A percentile compares a stretch with the other conserved stretches of the same genome.
Evolutionary conservation across 2,113 vertebrate species (phyloP).

Genomic region (Willisornis vidua): DNA sequence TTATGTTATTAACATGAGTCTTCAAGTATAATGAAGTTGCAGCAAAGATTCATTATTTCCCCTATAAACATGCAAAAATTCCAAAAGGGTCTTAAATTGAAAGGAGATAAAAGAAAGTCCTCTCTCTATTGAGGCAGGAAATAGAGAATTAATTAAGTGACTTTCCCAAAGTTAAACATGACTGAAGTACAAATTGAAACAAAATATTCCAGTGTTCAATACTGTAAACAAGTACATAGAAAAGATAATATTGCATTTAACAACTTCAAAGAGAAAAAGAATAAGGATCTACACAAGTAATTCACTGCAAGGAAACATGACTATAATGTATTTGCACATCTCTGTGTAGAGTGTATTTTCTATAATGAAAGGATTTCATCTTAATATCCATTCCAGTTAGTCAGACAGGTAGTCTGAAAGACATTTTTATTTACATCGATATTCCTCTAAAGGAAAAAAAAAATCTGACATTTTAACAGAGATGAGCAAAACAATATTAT

Average conservation of each 20-base stretch:
- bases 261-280: background rate
- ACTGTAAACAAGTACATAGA: background rate
- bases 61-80: background rate
- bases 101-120: background rate
- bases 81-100: background rate
- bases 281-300: background rate
- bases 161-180: background rate
- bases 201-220: background rate
- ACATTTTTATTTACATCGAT: background rate
- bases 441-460: background rate
- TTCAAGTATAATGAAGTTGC: background rate
- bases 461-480: slow-evolving; percentile 40
- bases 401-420: slow-evolving; percentile 13
- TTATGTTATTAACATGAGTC: background rate
- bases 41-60: background rate
- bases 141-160: background rate
- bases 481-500: slow-evolving; percentile 11
- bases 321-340: background rate
- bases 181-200: background rate
- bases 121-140: background rate
- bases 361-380: background rate
- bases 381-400: background rate
- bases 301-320: background rate
- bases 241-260: background rate
- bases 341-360: background rate